Evolutionary conservation across 2,113 vertebrate species (phyloP).

Genomic region (Anhinga rufa): DNA sequence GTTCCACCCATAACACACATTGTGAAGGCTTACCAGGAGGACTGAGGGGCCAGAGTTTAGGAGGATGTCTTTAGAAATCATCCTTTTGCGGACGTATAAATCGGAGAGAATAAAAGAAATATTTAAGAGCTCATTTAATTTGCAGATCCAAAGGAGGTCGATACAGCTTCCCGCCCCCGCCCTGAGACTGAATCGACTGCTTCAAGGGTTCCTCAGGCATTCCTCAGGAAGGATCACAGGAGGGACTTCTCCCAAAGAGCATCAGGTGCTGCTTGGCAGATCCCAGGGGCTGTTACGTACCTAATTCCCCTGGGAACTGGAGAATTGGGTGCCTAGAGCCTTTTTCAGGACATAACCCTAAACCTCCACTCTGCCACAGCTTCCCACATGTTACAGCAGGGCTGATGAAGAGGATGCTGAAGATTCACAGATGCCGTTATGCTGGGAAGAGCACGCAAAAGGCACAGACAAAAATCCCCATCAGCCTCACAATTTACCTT

Average conservation of each 20-base stretch:
- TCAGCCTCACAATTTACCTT: not conserved
- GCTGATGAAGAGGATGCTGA: not conserved
- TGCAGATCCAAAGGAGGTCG: not conserved
- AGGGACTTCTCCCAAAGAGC: not conserved
- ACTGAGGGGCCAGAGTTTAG: not conserved
- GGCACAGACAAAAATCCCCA: rapidly evolving
- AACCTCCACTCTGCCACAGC: not conserved
- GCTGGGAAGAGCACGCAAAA: rapidly evolving
- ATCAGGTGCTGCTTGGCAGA: not conserved
- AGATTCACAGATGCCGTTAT: rapidly evolving
- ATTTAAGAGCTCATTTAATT: not conserved
- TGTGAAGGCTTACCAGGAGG: not conserved
- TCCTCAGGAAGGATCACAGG: rapidly evolving
- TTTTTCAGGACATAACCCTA: not conserved
- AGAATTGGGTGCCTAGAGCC: not conserved
- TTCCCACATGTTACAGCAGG: rapidly evolving
- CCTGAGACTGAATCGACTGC: not conserved
- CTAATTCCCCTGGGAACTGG: not conserved
- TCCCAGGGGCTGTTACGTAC: not conserved
- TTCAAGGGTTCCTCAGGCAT: not conserved
- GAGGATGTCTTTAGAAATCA: not conserved
- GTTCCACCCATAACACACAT: not conserved
- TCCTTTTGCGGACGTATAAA: not conserved
- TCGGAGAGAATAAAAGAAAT: not conserved
- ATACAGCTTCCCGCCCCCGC: no score